These are phyloP conservation scores for Ceraclea dissimilis DNA, from an alignment of 2,888 invertebrate genomes.

Conservation along the genomic window DNA sequence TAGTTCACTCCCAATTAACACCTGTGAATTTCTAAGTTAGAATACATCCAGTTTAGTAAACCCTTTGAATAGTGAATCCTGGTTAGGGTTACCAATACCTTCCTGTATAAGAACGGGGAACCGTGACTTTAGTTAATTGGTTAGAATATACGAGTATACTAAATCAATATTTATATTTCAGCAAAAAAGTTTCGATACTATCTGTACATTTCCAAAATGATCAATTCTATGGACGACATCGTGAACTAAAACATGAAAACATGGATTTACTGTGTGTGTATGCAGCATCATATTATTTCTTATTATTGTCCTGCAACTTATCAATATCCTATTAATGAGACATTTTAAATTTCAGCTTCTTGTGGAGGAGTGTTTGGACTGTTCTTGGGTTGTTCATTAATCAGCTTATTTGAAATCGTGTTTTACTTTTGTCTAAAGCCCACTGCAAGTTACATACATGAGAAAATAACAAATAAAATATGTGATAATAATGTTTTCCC, in stretches of 20 bases:
- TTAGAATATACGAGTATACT: too few relatives aligned
- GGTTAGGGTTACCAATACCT: too few relatives aligned
- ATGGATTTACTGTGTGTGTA: background rate
- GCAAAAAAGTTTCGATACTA: background rate
- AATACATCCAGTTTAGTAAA: too few relatives aligned
- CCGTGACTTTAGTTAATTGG: too few relatives aligned
- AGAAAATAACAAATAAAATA: too few relatives aligned
- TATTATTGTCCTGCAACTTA: background rate
- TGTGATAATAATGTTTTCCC: background rate
- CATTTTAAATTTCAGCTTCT: constrained; percentile 33
- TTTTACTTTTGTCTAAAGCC: constrained; percentile 42
- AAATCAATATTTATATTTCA: too few relatives aligned
- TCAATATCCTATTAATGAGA: too few relatives aligned
- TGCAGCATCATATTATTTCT: background rate
- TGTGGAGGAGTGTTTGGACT: constrained; percentile 45
- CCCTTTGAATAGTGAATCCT: too few relatives aligned
- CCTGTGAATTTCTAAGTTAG: too few relatives aligned
- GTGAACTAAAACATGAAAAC: background rate
- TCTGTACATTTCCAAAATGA: background rate
- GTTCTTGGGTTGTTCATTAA: constrained; percentile 46
- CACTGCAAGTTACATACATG: too few relatives aligned
- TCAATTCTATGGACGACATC: background rate
- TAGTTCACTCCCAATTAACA: too few relatives aligned
- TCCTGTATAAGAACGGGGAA: too few relatives aligned
- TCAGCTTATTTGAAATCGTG: constrained; percentile 42